Conservation (phyloP, 64 coral and sea anemone species). For the Montipora efflorescens region DNA sequence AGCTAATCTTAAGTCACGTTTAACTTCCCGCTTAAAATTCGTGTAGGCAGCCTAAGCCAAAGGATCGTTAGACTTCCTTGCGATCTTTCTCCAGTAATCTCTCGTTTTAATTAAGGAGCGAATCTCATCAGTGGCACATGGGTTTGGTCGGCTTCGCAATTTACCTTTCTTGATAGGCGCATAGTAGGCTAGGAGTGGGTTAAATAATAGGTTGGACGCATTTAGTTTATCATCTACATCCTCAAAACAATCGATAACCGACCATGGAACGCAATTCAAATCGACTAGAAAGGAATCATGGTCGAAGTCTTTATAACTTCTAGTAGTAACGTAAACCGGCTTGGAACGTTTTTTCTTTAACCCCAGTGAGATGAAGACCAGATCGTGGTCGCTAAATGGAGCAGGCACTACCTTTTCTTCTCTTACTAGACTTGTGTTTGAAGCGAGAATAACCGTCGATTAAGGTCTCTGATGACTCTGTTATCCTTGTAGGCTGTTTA, state of each 20-base stretch:
- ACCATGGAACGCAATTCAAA: constrained; percentile 55
- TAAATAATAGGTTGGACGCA: constrained; percentile 48
- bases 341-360: constrained; percentile 58
- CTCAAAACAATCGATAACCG: constrained; percentile 58
- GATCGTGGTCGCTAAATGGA: constrained; percentile 66
- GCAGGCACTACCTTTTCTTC: constrained; percentile 52
- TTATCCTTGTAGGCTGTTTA: constrained; percentile 23
- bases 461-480: constrained; percentile 38
- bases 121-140: constrained; percentile 37
- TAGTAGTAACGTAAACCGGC: constrained; percentile 55
- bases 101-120: constrained; percentile 33
- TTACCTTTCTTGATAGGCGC: constrained; percentile 26
- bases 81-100: constrained; percentile 64
- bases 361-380: constrained; percentile 37
- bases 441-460: constrained; percentile 57
- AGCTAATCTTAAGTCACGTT: constrained; percentile 55
- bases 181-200: constrained; percentile 35
- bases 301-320: constrained; percentile 55
- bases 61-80: not conserved
- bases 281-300: constrained; percentile 48
- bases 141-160: constrained; percentile 45
- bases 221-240: constrained; percentile 65
- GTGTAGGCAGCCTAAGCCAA: constrained; percentile 47
- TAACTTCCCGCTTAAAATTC: constrained; percentile 44
- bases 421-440: constrained; percentile 49